Evolutionary conservation across 2,888 invertebrate species (phyloP), one percentile per base, ranked within the genome.

Genomic region (Spilosoma lubricipeda): DNA sequence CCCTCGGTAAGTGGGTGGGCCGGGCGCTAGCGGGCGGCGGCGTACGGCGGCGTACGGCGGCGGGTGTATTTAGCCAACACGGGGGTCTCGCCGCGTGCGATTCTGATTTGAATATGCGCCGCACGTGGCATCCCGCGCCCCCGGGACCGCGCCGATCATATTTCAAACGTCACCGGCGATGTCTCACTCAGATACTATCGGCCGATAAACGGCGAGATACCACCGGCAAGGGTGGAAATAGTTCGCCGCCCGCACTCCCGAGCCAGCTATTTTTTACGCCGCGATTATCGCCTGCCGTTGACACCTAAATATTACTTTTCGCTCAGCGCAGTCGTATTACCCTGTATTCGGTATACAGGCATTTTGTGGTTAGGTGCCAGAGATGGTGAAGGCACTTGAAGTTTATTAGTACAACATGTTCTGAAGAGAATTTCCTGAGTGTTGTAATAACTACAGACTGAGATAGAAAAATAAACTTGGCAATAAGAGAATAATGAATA

Each of bases 1-100:
- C 94, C 94, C 94, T 94, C 91, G 90, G 95, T 94, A 94, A 95
- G 95, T 93, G 93, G 93, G 93, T 93, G 93, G 93, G 93, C 90
- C 90, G 93, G 92, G 92, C 91, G 90, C 86, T 76, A 69, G 71
- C 39, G 67, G 67, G 70, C 63, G 70, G 67, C 68, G 48, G 39
- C 45, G 85, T 85, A 74, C 68, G 48, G 39, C 45, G 85, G 85
- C 87, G 87, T 59, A 74, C 71, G 85, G 91, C 90, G 93, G 93
- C 94, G 94, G 94, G 93, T 92, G 94, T 96, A 96, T 96, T 96
- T 96, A 95, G 95, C 96, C 96, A 96, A 96, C 96, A 95, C 92
- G 93, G 95, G 95, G 94, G 93, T 92, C 91, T 81, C 91, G 93
- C 92, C 94, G 94, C 95, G 94, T 95, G 95, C 95, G 92, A 91